Base-by-base conservation (phyloP, 2,888 invertebrate species). In the Pyrochroa serraticornis region DNA sequence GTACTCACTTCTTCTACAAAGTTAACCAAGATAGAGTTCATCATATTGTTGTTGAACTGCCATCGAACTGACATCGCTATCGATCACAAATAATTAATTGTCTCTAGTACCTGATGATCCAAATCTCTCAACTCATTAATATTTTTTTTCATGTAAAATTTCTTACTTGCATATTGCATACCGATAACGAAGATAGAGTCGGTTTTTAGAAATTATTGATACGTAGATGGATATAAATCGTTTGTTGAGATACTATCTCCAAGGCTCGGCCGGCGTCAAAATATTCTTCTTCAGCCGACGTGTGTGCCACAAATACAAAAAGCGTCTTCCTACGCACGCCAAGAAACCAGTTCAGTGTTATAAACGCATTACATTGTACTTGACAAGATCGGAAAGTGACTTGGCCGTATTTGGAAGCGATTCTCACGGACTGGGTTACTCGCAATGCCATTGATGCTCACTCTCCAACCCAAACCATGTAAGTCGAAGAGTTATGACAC, bases 371-470 rank as follows among this genome's bases (percentile, higher is more conserved):
- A 13, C 34, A 33, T 43, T 22, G 31, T 53, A 22, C 47, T 7
- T 48, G 53, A 42, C 47, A 56, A 57, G 60, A 60, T 58, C 57
- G 54, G 60, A 60, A 64, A 62, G 64, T 62, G 64, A 58, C 57
- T 64, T 58, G 42, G 47, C 71, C 71, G 64, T 74, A 74, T 74
- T 70, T 72, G 73, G 71, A 63, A 51, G 58, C 58, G 66, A 66
- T 73, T 73, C 70, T 71, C 70, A 69, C 67, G 70, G 71, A 73
- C 71, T 72, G 62, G 71, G 74, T 71, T 71, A 72, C 72, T 70
- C 67, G 70, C 69, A 68, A 67, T 61, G 60, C 59, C 65, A 69
- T 72, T 72, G 68, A 70, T 65, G 67, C 60, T 48, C 36, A 39
- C 39, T 36, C 48, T n/a, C 31, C 36, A 37, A 30, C 44, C 9